Conservation (phyloP, 2,888 invertebrate species). For the Drosophila flavopinicola region DNA sequence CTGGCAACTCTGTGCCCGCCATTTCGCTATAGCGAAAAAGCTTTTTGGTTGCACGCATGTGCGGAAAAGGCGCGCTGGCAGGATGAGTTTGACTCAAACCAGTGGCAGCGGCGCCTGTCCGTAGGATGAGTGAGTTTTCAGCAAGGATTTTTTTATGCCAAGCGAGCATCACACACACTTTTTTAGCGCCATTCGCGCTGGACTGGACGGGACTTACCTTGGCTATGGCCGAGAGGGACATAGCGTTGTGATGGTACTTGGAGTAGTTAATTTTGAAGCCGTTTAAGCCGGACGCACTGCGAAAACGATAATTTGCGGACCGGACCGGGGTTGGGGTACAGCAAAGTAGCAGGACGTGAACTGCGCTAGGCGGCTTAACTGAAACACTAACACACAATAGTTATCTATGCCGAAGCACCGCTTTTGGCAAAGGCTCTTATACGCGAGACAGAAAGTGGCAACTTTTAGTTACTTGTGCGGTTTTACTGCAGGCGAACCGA, state of each 20-base stretch:
- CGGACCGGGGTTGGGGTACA: conserved; percentile 18
- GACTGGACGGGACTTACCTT: conserved; percentile 86
- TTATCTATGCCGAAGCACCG: too few relatives aligned
- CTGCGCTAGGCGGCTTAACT: conserved; percentile 11
- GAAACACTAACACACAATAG: not conserved
- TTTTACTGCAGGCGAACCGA: conserved; percentile 35
- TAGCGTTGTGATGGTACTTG: conserved; percentile 88
- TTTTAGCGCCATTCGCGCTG: conserved; percentile 46
- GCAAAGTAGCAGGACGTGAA: conserved; percentile 8
- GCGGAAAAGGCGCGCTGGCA: conserved; percentile 32
- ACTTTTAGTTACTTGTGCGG: conserved; percentile 1
- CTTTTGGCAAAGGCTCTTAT: too few relatives aligned
- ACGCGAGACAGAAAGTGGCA: not conserved
- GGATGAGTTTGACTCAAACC: conserved; percentile 66
- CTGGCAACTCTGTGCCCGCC: conserved; percentile 53
- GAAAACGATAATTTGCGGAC: conserved; percentile 31
- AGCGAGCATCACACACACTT: conserved; percentile 29
- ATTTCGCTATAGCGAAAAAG: conserved; percentile 44
- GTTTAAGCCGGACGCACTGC: conserved; percentile 70
- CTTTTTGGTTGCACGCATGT: conserved; percentile 48
- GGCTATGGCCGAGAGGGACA: conserved; percentile 87
- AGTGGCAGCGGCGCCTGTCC: conserved; percentile 22
- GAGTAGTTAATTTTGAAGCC: conserved; percentile 88
- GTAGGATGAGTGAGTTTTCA: conserved; percentile 69
- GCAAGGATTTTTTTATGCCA: conserved; percentile 27